These are phyloP conservation scores for Poeciliopsis retropinna DNA, from an alignment of 2,113 vertebrate genomes.

Conservation along the genomic window DNA sequence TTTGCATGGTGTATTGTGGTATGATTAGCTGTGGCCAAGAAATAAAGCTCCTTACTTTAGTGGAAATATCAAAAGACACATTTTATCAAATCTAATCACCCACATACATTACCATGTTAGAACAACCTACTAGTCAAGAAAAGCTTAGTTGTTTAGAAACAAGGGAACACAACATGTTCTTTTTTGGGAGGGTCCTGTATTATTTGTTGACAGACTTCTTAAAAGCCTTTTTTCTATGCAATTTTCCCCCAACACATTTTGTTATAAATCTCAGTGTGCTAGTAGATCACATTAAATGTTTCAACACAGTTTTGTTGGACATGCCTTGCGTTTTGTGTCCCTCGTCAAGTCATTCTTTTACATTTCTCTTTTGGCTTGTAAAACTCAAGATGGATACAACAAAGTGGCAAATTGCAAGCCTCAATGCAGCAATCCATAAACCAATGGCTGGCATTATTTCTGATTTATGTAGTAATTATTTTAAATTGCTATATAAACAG, in stretches of 20 bases:
- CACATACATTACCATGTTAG: not conserved
- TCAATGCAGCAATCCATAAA: not conserved
- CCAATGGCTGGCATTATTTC: not conserved
- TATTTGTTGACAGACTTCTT: not conserved
- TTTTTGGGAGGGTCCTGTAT: too few relatives aligned
- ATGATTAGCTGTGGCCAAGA: not conserved
- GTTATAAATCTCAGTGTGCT: not conserved
- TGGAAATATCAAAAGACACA: not conserved
- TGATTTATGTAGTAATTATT: not conserved
- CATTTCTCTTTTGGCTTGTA: not conserved
- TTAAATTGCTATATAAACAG: not conserved
- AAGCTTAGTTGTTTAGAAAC: not conserved
- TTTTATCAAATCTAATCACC: not conserved
- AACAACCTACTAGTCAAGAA: not conserved
- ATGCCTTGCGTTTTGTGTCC: too few relatives aligned
- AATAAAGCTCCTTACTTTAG: not conserved
- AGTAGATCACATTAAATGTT: too few relatives aligned
- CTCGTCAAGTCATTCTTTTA: too few relatives aligned
- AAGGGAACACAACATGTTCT: not conserved
- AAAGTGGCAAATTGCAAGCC: not conserved
- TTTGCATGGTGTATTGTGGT: not conserved
- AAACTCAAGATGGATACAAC: not conserved
- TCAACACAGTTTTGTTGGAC: too few relatives aligned
- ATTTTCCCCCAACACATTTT: not conserved
- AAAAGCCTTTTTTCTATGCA: not conserved